Evolutionary conservation across 1,140 invertebrate species (phyloP).

Genomic region (Helicorthomorpha holstii): DNA sequence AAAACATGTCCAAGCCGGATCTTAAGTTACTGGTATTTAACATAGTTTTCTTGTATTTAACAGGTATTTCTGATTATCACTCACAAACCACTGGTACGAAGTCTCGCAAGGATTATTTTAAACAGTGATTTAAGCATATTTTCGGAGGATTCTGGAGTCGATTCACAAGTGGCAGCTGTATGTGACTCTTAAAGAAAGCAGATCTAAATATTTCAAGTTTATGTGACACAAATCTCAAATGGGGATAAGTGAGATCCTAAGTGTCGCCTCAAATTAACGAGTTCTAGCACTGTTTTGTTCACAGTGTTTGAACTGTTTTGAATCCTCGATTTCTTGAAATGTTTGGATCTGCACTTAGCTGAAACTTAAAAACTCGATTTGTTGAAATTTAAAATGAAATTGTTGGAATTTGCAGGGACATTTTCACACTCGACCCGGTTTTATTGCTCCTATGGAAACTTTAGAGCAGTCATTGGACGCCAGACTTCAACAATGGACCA

Average conservation of each 20-base stretch:
- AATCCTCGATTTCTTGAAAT: no score
- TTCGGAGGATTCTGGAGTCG: conserved; percentile 7
- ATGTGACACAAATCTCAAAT: no score
- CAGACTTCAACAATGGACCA: no score
- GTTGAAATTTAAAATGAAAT: neutral
- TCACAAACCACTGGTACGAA: conserved; percentile 69
- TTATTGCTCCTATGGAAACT: conserved; percentile 42
- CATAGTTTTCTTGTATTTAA: conserved; percentile 8
- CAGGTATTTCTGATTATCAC: conserved; percentile 79
- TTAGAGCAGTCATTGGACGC: conserved; percentile 49
- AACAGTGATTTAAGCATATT: conserved; percentile 45
- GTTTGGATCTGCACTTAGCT: no score
- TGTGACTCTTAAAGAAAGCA: no score
- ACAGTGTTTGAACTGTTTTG: no score
- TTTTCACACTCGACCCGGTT: conserved; percentile 23
- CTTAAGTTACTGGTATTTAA: neutral
- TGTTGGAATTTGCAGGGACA: conserved; percentile 8
- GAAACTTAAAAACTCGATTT: no score
- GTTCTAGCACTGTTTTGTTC: no score
- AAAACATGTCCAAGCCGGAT: no score
- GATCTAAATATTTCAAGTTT: no score
- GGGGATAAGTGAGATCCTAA: neutral
- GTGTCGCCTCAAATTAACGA: no score
- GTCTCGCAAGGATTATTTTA: conserved; percentile 72
- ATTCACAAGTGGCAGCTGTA: neutral